Percentiles rank a stretch among this genome's conserved stretches.
Evolutionary conservation across 2,113 vertebrate genomes (phyloP).

Genomic region (Pelecanus crispus): DNA sequence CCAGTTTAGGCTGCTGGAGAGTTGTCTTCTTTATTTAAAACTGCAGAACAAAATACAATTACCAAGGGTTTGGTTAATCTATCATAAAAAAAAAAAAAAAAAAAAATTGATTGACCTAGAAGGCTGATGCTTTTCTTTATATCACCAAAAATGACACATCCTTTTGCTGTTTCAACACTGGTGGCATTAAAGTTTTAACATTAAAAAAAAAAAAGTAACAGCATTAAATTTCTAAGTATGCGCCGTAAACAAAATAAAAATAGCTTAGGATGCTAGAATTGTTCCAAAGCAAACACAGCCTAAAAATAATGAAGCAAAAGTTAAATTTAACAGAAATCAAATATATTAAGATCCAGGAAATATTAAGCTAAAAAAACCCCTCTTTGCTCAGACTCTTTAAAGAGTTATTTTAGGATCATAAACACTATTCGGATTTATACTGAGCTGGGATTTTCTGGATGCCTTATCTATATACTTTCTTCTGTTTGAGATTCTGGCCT

Average conservation of each 20-base stretch:
- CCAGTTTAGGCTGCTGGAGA: background rate
- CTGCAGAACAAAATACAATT: background rate
- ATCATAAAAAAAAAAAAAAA: background rate
- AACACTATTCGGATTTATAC: background rate
- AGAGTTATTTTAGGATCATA: constrained; percentile 13
- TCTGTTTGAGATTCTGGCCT: background rate
- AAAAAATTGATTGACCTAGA: background rate
- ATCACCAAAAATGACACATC: background rate
- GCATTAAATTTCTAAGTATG: background rate
- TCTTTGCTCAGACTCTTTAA: background rate
- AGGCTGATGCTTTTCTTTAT: background rate
- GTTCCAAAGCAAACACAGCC: constrained; percentile 17
- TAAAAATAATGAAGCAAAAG: constrained; percentile 23
- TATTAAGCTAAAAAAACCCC: background rate
- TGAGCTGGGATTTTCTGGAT: background rate
- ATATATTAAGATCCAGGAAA: constrained; percentile 5
- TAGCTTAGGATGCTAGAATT: background rate
- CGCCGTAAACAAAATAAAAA: background rate
- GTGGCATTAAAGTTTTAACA: background rate
- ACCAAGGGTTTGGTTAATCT: background rate
- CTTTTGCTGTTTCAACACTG: background rate
- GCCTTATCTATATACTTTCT: background rate
- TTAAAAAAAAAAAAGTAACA: background rate
- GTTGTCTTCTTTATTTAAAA: background rate
- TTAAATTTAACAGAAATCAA: constrained; percentile 36